phyloP scores from a whole-genome alignment of 2,113 vertebrate species.

The Sinocyclocheilus anshuiensis region DNA sequence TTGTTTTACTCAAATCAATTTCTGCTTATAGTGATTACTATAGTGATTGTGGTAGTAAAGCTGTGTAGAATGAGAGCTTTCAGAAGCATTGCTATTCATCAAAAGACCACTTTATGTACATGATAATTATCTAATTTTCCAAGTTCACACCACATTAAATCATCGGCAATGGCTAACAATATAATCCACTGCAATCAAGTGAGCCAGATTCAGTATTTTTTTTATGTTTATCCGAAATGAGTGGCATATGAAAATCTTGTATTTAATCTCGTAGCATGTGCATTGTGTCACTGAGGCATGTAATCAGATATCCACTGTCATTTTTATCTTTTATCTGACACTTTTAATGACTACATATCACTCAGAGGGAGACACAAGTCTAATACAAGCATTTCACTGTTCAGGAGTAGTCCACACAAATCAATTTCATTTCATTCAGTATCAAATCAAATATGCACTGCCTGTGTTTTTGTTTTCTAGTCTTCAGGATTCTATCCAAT shows the following conservation, averaged over 20 bases:
- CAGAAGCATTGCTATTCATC: no score
- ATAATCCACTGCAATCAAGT: no score
- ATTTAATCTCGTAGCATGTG: neutral
- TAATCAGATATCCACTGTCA: neutral
- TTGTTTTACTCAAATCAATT: no score
- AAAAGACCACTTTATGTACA: no score
- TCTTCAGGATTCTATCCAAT: neutral
- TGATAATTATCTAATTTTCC: no score
- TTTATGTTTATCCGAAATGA: neutral
- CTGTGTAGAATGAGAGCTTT: no score
- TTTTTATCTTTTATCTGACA: neutral
- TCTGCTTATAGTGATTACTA: no score
- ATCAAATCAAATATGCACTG: constrained; percentile 1
- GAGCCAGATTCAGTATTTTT: neutral
- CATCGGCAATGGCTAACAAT: no score
- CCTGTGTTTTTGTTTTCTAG: neutral
- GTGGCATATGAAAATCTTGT: constrained; percentile 2
- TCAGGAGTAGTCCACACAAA: constrained; percentile 5
- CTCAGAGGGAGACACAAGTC: neutral
- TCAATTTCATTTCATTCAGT: neutral
- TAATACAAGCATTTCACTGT: constrained; percentile 3
- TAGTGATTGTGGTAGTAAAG: no score
- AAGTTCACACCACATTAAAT: no score
- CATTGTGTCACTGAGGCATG: neutral
- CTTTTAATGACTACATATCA: constrained; percentile 20